Evolutionary conservation across 2,797 vertebrate species (phyloP), one percentile per base, ranked within the genome.

Genomic region (Austrolebias charrua): DNA sequence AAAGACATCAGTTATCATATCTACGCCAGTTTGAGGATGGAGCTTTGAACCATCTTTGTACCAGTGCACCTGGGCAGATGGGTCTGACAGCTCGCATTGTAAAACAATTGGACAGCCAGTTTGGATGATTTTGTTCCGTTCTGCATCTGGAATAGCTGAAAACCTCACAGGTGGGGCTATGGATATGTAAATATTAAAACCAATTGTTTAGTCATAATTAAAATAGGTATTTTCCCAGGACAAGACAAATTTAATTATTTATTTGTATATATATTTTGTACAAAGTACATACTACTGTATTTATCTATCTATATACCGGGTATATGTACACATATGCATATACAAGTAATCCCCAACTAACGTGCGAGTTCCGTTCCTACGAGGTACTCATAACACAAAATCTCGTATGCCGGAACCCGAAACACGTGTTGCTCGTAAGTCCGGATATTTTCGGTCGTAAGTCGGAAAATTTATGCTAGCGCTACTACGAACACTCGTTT

Each of bases 21-120:
- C 81, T 74, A 95, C 60, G 67, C 60, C 83, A 72, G 84, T 80
- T 0, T 86, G 81, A 51, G 68, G 89, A 29, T 92, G 90, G 55
- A 96, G 88, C 73, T 96, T 95, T 79, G 92, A 89, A 13, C 95
- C 95, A 0, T 98, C 95, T 86, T 95, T 96, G 90, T 94, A 95
- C 97, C 97, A 98, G 73, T 1, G 63, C 76, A 96, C 95, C 0
- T 85, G 82, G 44, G 90, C 93, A 0, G 87, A 86, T 0, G 88
- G 88, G 46, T 90, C 92, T 88, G 96, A 96, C 64, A 97, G 89
- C 90, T 95, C 92, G 76, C 96, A 98, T 71, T 88, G 90, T 75
- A 98, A 89, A 77, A 91, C 84, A 87, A 96, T 89, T 0, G 90
- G 85, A 66, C 33, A 69, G 66, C 91, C 91, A 63, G 63, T 80